phyloP scores from a whole-genome alignment of 2,888 invertebrate genomes.

The Leptarthrus brevirostris region DNA sequence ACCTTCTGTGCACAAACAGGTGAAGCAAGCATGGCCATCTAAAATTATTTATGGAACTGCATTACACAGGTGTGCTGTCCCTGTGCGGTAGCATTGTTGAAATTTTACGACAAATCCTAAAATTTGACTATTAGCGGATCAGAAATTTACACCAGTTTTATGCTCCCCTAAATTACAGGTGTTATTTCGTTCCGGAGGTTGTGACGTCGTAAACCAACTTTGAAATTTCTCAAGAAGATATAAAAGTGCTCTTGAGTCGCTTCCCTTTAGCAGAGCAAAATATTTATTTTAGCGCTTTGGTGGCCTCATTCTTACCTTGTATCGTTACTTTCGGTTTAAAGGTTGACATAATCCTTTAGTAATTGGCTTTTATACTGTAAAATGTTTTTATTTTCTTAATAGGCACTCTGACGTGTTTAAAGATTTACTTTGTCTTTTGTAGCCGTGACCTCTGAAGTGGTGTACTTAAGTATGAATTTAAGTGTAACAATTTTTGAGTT shows the following conservation, averaged over 20 bases:
- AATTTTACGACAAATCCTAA: conserved; percentile 14
- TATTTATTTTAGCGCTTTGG: background rate
- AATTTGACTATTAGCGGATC: conserved; percentile 4
- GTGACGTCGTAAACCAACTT: background rate
- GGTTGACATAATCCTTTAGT: too few relatives aligned
- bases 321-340: too few relatives aligned
- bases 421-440: too few relatives aligned
- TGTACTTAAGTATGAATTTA: too few relatives aligned
- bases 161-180: background rate
- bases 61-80: conserved; percentile 4
- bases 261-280: background rate
- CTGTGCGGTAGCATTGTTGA: conserved; percentile 7
- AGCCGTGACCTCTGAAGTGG: too few relatives aligned
- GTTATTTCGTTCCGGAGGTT: background rate
- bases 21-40: conserved; percentile 1
- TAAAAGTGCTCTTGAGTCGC: background rate
- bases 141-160: conserved; percentile 13
- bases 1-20: background rate
- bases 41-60: conserved; percentile 21
- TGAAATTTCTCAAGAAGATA: background rate
- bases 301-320: background rate
- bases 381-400: too few relatives aligned
- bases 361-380: too few relatives aligned
- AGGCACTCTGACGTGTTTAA: too few relatives aligned
- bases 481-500: too few relatives aligned